Percentiles rank a stretch among this genome's conserved stretches.
Evolutionary conservation across 2,888 invertebrate genomes (phyloP).

Genomic region (Drosophila hamatofila): DNA sequence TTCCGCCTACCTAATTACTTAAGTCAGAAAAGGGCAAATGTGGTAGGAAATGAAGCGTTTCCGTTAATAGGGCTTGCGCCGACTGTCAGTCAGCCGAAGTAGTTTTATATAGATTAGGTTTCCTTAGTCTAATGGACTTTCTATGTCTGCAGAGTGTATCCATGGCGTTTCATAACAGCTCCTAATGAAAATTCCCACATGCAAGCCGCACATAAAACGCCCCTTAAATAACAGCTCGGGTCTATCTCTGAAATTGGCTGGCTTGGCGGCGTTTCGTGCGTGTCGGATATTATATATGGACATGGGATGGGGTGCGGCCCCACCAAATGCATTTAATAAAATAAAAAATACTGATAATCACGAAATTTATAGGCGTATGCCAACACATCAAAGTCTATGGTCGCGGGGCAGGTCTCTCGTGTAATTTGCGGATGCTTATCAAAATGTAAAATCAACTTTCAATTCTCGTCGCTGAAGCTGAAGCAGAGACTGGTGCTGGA

Average conservation of each 20-base stretch:
- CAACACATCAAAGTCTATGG: slow-evolving; percentile 73
- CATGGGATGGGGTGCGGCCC: slow-evolving; percentile 53
- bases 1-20: slow-evolving; percentile 1
- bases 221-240: slow-evolving; percentile 43
- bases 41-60: slow-evolving; percentile 6
- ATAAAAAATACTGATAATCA: slow-evolving; percentile 72
- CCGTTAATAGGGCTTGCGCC: not conserved
- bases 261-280: slow-evolving; percentile 38
- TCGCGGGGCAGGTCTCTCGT: slow-evolving; percentile 64
- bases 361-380: slow-evolving; percentile 77
- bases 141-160: slow-evolving; percentile 11
- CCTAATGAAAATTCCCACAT: slow-evolving; percentile 63
- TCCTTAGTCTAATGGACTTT: slow-evolving; percentile 35
- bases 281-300: slow-evolving; percentile 47
- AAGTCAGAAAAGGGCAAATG: not conserved
- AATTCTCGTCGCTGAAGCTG: slow-evolving; percentile 56
- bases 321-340: slow-evolving; percentile 65
- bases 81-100: not conserved
- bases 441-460: slow-evolving; percentile 79
- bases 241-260: slow-evolving; percentile 49
- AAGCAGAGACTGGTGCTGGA: not conserved
- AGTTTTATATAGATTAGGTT: slow-evolving; percentile 7
- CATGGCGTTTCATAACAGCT: slow-evolving; percentile 16
- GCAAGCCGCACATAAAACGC: slow-evolving; percentile 76
- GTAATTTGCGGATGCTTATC: slow-evolving; percentile 79